phyloP scores from a whole-genome alignment of 2,113 vertebrate species.

The Dolichotis patagonum region DNA sequence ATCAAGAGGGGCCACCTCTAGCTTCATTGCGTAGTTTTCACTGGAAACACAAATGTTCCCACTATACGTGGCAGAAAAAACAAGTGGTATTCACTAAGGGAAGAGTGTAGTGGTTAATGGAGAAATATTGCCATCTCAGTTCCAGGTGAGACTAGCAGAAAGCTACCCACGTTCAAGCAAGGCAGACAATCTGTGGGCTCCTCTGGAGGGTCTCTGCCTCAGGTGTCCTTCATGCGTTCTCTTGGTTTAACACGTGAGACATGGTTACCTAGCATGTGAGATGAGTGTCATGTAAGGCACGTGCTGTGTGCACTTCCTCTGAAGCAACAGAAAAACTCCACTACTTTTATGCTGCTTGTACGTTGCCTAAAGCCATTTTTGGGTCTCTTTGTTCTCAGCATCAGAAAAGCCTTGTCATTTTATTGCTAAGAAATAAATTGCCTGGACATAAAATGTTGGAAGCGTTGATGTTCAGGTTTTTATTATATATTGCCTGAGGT shows the following conservation, averaged over 20 bases:
- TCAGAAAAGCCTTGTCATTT: background rate
- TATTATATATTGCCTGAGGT: background rate
- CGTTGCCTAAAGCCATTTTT: background rate
- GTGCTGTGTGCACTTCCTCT: background rate
- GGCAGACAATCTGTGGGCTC: background rate
- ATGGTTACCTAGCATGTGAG: background rate
- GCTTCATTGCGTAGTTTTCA: constrained; percentile 18
- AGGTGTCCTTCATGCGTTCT: background rate
- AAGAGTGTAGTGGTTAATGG: background rate
- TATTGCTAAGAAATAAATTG: background rate
- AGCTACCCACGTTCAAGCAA: background rate
- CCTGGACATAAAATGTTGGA: background rate
- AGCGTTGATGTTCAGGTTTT: background rate
- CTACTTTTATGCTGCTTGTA: background rate
- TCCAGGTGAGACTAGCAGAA: constrained; percentile 9
- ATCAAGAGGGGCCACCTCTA: background rate
- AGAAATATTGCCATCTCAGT: background rate
- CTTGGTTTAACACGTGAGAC: background rate
- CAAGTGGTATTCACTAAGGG: background rate
- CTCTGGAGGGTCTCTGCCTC: background rate
- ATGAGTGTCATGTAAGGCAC: background rate
- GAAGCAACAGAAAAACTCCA: background rate
- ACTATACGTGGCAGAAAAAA: background rate
- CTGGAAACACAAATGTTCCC: constrained; percentile 17
- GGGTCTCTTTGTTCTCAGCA: background rate